Evolutionary conservation across 2,113 vertebrate genomes (phyloP).

Genomic region (Castor canadensis): DNA sequence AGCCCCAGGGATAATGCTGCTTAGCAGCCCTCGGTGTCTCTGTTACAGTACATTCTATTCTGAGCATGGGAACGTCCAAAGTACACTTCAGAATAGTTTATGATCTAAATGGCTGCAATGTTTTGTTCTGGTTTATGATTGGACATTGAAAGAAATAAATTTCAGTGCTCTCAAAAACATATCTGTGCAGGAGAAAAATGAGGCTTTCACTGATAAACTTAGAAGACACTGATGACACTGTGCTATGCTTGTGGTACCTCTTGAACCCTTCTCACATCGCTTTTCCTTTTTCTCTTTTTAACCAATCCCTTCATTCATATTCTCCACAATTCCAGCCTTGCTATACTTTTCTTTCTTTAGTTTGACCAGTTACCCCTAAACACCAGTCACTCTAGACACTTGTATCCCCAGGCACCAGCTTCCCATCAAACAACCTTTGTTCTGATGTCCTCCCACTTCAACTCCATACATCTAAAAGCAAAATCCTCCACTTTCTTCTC

Average conservation of each 20-base stretch:
- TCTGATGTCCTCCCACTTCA: neutral
- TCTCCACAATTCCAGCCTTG: neutral
- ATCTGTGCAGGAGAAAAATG: neutral
- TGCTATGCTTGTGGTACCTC: rapidly evolving
- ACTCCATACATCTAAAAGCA: rapidly evolving
- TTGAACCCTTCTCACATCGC: neutral
- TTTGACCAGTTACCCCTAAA: neutral
- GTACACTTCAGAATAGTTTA: neutral
- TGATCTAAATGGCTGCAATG: neutral
- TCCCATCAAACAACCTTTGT: neutral
- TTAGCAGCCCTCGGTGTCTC: neutral
- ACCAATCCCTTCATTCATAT: rapidly evolving
- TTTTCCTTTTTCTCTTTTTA: neutral
- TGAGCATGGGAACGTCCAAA: neutral
- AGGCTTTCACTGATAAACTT: neutral
- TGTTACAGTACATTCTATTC: neutral
- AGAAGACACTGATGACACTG: rapidly evolving
- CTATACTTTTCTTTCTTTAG: neutral
- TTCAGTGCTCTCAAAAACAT: neutral
- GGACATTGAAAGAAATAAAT: neutral
- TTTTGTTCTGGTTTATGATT: neutral
- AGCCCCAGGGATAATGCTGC: neutral
- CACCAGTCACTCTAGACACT: neutral
- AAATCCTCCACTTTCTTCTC: too few relatives aligned
- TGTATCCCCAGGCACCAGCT: neutral